Conservation (phyloP, 2,888 invertebrate species). For the Drosophila acutilabella region DNA sequence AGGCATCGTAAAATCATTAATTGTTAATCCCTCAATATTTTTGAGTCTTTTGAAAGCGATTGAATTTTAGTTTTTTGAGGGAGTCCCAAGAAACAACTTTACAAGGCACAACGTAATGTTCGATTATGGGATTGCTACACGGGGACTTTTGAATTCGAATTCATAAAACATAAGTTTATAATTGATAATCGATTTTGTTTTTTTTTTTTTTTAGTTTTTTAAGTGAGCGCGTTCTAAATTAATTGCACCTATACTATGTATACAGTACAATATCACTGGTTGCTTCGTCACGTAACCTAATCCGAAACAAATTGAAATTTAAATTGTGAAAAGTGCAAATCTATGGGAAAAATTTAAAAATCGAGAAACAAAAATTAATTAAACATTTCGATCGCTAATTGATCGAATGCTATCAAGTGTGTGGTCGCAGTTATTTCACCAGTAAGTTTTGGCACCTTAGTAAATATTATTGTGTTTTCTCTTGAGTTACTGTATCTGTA, state of each 20-base stretch:
- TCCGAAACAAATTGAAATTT: constrained; percentile 73
- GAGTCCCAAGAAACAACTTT: constrained; percentile 68
- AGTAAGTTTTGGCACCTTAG: constrained; percentile 62
- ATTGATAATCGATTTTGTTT: constrained; percentile 33
- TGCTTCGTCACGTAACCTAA: constrained; percentile 84
- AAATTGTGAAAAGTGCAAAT: constrained; percentile 62
- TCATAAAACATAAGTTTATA: constrained; percentile 35
- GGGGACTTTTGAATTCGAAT: constrained; percentile 40
- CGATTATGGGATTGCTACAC: constrained; percentile 25
- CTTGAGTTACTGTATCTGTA: constrained; percentile 22
- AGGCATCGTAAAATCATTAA: constrained; percentile 76
- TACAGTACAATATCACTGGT: constrained; percentile 86
- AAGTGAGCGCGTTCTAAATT: constrained; percentile 84
- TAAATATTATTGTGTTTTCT: constrained; percentile 22
- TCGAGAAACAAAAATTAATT: constrained; percentile 43
- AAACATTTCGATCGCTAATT: constrained; percentile 42
- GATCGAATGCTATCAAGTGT: constrained; percentile 42
- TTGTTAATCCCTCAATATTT: constrained; percentile 53
- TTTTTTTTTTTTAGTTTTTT: constrained; percentile 43
- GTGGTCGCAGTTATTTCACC: constrained; percentile 53
- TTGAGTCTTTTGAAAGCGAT: constrained; percentile 81
- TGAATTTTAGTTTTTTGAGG: constrained; percentile 28
- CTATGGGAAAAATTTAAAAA: constrained; percentile 44
- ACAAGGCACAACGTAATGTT: constrained; percentile 69
- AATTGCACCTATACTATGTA: constrained; percentile 86